phyloP scores from a whole-genome alignment of 2,888 invertebrate genomes.

The Stenodera caucasica region DNA sequence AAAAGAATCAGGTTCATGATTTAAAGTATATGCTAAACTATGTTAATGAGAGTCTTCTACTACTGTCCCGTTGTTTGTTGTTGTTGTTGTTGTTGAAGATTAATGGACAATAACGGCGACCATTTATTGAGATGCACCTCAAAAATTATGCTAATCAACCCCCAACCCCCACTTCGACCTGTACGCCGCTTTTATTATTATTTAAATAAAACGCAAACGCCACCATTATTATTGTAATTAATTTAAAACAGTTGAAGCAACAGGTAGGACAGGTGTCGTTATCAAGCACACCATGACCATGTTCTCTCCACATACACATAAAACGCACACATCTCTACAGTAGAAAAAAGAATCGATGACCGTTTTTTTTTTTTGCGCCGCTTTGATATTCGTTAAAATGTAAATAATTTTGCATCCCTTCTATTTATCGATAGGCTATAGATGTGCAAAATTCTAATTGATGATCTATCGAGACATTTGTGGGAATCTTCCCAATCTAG shows the following conservation, averaged over 20 bases:
- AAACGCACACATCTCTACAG: too few relatives aligned
- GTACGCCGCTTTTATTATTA: constrained; percentile 44
- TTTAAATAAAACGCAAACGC: constrained; percentile 41
- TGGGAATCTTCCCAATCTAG: constrained; percentile 43
- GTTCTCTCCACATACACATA: not conserved
- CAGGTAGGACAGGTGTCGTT: constrained; percentile 27
- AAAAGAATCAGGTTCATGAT: constrained; percentile 43
- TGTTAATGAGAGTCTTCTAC: constrained; percentile 47
- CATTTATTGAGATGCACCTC: constrained; percentile 28
- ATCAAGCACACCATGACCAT: constrained; percentile 1
- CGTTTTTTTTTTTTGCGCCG: not conserved
- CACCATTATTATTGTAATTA: constrained; percentile 47
- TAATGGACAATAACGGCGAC: constrained; percentile 37
- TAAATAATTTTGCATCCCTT: constrained; percentile 3
- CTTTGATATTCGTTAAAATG: not conserved
- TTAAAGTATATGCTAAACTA: constrained; percentile 41
- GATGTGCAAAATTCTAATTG: constrained; percentile 33
- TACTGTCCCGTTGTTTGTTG: constrained; percentile 5
- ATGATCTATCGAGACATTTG: constrained; percentile 41
- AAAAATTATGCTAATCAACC: constrained; percentile 32
- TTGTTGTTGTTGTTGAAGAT: constrained; percentile 36
- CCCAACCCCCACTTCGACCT: constrained; percentile 25
- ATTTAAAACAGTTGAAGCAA: constrained; percentile 32
- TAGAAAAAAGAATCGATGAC: too few relatives aligned
- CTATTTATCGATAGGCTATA: constrained; percentile 15